Evolutionary conservation across 1,140 invertebrate genomes (phyloP).

Genomic region (Leguminivora glycinivorella): DNA sequence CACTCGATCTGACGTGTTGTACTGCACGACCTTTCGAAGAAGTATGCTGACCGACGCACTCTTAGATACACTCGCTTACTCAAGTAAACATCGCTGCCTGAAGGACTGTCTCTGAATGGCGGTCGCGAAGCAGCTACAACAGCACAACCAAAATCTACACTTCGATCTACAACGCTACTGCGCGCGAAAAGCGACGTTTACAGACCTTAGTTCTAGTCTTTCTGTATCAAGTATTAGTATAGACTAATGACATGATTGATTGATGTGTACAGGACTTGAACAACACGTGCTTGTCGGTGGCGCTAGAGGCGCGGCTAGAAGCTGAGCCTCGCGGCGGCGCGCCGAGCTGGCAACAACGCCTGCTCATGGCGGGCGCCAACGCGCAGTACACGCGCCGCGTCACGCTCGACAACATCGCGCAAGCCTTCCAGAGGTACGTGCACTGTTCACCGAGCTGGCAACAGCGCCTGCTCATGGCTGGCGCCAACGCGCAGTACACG

Average conservation of each 20-base stretch:
- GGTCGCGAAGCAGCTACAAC: too few relatives aligned
- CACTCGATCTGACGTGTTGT: too few relatives aligned
- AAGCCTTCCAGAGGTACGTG: conserved; percentile 79
- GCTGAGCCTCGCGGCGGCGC: conserved; percentile 48
- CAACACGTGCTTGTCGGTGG: conserved; percentile 68
- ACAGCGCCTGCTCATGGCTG: conserved; percentile 80
- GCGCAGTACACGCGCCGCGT: conserved; percentile 90
- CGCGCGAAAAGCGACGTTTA: too few relatives aligned
- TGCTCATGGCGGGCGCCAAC: conserved; percentile 94
- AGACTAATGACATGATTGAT: neutral
- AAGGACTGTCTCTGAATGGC: too few relatives aligned
- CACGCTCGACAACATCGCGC: conserved; percentile 85
- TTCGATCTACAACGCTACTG: too few relatives aligned
- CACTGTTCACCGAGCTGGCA: neutral
- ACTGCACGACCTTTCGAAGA: too few relatives aligned
- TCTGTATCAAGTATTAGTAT: too few relatives aligned
- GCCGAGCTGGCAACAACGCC: conserved; percentile 87
- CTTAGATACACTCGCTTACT: too few relatives aligned
- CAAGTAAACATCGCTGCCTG: too few relatives aligned
- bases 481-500: conserved; percentile 94
- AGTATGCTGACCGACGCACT: too few relatives aligned
- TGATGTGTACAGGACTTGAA: conserved; percentile 54
- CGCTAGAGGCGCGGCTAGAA: conserved; percentile 64
- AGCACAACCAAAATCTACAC: too few relatives aligned
- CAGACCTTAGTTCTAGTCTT: too few relatives aligned